Percentiles rank a stretch among this genome's conserved stretches.
Conservation (phyloP, 2,888 invertebrate species). For the Erebia epiphron region DNA sequence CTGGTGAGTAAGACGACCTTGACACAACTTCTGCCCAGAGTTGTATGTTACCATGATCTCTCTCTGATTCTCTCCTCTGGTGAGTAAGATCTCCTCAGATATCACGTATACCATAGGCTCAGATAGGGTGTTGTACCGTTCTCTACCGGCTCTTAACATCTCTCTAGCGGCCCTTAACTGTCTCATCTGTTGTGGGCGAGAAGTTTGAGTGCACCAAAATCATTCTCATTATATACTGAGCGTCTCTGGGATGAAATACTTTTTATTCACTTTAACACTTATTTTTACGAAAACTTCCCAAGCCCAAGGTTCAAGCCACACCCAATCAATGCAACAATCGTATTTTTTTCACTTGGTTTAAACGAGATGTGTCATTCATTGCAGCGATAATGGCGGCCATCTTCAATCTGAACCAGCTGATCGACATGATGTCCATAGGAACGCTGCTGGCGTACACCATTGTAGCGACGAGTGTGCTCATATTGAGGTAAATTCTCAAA, state of each 20-base stretch:
- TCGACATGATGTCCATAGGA: constrained; percentile 98
- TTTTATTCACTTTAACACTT: too few species aligned
- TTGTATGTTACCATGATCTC: too few species aligned
- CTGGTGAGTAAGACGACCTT: constrained; percentile 78
- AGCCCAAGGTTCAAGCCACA: too few species aligned
- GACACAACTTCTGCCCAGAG: neutral
- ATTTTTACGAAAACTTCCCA: too few species aligned
- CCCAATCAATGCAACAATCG: neutral
- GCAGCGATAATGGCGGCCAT: constrained; percentile 91
- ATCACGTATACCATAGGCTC: neutral
- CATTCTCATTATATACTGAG: too few species aligned
- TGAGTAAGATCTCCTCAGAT: neutral
- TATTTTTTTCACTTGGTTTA: neutral
- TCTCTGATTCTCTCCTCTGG: neutral
- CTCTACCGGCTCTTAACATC: neutral
- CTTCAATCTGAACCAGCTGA: constrained; percentile 95
- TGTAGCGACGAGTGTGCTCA: constrained; percentile 94
- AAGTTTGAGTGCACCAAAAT: too few species aligned
- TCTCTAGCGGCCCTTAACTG: too few species aligned
- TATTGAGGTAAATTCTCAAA: constrained; percentile 86
- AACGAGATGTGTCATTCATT: neutral
- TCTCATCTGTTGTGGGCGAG: too few species aligned
- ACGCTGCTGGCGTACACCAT: constrained; percentile 95
- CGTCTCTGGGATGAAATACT: too few species aligned
- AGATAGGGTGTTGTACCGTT: neutral